phyloP scores from a whole-genome alignment of 1,140 invertebrate species.

The Tribolium castaneum region DNA sequence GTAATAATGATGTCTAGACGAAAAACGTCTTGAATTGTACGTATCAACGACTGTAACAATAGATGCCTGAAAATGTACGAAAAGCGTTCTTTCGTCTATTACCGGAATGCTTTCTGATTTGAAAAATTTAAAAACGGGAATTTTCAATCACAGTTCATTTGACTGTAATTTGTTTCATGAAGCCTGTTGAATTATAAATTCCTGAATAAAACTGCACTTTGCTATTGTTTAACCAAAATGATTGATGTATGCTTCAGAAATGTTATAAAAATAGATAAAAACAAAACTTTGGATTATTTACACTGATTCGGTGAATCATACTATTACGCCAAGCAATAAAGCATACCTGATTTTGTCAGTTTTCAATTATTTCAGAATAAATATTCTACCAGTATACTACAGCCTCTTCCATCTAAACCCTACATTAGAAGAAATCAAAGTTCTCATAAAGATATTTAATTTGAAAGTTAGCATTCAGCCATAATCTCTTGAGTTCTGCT shows the following conservation, averaged over 20 bases:
- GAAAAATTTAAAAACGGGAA: not conserved
- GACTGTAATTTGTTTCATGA: not conserved
- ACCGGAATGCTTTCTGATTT: not conserved
- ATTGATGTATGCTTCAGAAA: not conserved
- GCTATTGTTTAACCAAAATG: not conserved
- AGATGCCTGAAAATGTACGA: not conserved
- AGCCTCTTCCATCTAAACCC: too few relatives aligned
- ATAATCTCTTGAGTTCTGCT: too few relatives aligned
- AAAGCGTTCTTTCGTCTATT: not conserved
- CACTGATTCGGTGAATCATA: not conserved
- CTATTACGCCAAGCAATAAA: not conserved
- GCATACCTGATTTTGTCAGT: not conserved
- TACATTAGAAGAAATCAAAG: too few relatives aligned
- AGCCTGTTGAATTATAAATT: not conserved
- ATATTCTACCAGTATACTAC: too few relatives aligned
- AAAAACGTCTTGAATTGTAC: slow-evolving; percentile 5
- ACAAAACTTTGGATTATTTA: not conserved
- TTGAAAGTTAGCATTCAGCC: too few relatives aligned
- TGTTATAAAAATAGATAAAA: not conserved
- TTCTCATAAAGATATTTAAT: too few relatives aligned
- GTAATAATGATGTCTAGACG: slow-evolving; percentile 19
- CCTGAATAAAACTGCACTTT: not conserved
- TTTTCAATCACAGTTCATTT: not conserved
- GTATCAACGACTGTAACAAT: not conserved
- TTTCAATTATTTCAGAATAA: not conserved